phyloP scores from a whole-genome alignment of 2,113 vertebrate genomes.

The Numenius arquata region DNA sequence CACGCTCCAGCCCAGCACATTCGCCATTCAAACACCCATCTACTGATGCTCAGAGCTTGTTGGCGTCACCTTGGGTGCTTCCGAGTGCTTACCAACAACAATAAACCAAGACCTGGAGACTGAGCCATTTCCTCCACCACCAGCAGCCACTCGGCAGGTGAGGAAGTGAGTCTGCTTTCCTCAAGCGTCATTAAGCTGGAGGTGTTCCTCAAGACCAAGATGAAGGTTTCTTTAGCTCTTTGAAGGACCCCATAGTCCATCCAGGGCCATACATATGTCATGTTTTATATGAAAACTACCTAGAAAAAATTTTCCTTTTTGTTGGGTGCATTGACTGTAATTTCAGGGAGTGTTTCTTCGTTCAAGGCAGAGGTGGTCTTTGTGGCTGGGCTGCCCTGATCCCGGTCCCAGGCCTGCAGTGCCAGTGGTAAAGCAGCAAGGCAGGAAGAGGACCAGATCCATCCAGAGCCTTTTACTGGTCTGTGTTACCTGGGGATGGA shows the following conservation, averaged over 20 bases:
- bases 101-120: not conserved
- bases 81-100: not conserved
- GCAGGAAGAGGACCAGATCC: not conserved
- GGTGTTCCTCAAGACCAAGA: not conserved
- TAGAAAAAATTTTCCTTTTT: not conserved
- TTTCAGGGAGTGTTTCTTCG: rapidly evolving
- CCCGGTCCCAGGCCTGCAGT: not conserved
- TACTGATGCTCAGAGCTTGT: not conserved
- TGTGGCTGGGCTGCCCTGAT: not conserved
- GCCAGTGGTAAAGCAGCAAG: not conserved
- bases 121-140: not conserved
- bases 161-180: not conserved
- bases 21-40: not conserved
- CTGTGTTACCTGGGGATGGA: not conserved
- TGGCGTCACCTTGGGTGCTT: not conserved
- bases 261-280: not conserved
- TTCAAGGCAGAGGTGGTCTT: not conserved
- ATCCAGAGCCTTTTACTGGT: not conserved
- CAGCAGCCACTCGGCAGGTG: not conserved
- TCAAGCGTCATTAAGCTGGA: not conserved
- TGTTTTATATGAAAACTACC: not conserved
- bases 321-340: no score
- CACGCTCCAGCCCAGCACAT: not conserved
- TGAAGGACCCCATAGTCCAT: not conserved
- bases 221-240: not conserved